Evolutionary conservation across 2,797 vertebrate genomes (phyloP), one percentile per base, ranked within the genome.

Genomic region (Pseudomugil tenellus): DNA sequence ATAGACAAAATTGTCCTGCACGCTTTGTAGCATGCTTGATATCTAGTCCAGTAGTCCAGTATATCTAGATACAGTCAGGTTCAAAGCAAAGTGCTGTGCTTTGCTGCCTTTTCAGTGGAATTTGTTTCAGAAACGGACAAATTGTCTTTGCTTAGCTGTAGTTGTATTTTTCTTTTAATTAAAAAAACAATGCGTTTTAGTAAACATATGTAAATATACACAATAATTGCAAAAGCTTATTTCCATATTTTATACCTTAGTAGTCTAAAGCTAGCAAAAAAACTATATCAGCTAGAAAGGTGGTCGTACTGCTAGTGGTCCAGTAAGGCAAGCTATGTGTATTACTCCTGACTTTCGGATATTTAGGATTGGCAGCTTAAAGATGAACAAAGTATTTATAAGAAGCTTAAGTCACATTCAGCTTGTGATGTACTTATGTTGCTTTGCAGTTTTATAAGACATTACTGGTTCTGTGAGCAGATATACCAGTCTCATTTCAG

Each of bases 81-180:
- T 74, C 2, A 41, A 67, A 39, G 48, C 46, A 31, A 37, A 67
- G n/a, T 41, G 56, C 25, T 51, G 4, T 37, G 29, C 41, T 49
- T 28, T 8, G n/a, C 31, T 25, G 28, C 9, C 3, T 41, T 66
- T 25, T 25, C 46, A 66, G 10, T 35, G 31, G 63, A 1, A 7
- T n/a, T 26, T 39, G 19, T 57, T 48, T 48, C 26, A n/a, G 14
- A 28, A 6, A 37, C 6, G 14, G 34, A 6, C 11, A 66, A 23
- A 34, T 46, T n/a, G 28, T 55, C 43, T 21, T 48, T 21, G 10
- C 21, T 46, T 21, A 8, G 19, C 21, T 46, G 19, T 9, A 11
- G 9, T 3, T 10, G n/a, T 4, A 21, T 17, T 19, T 41, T 4
- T 41, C 13, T 35, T 35, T 41, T 41, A 16, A 41, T 41, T 17